Base-by-base conservation (phyloP, 37 sponge, comb jelly and placozoan genomes). In the Chondrilla cf. caribensis region DNA sequence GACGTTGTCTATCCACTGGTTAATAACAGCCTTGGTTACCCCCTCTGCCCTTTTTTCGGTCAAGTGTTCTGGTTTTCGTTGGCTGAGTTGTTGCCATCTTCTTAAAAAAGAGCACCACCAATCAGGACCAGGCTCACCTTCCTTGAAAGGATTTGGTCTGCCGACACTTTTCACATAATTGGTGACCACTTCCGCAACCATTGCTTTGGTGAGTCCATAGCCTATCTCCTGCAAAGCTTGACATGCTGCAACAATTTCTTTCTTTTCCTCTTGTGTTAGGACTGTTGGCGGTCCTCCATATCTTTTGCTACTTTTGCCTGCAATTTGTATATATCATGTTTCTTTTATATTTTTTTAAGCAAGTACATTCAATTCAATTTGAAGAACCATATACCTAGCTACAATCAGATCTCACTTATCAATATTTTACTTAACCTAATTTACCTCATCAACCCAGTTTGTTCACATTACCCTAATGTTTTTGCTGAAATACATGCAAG, bases 181-280 rank as follows among this genome's bases (percentile, higher is more conserved):
- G 7, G 44, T 26, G 21, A 88, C 80, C 22, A 88, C 82, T 38
- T 78, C 70, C 11, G 64, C 66, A 5, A 84, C 85, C 58, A 88
- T 37, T 4, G 79, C 84, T 66, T 73, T 64, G 0, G 88, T 87
- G 2, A 84, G 65, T 35, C 80, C 81, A 84, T 82, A 88, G 2
- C 89, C 89, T 11, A 88, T 60, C 62, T 88, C 89, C 38, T 84
- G 85, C 21, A 88, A 29, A 9, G 58, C 85, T 43, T 88, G 84
- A 31, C 62, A 54, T 0, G 81, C 47, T 32, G 41, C 70, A 39
- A 84, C 85, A 38, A 89, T 84, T 19, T 89, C 85, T 58, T 81
- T 4, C 71, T 89, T 85, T 44, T 88, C 84, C 3, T 44, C 51
- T 25, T 60, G 1, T 11, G 80, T 79, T 1, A 88, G 75, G 4